Evolutionary conservation across 2,797 vertebrate genomes (phyloP), one percentile per base, ranked within the genome.

Genomic region (Lycodopsis pacificus): DNA sequence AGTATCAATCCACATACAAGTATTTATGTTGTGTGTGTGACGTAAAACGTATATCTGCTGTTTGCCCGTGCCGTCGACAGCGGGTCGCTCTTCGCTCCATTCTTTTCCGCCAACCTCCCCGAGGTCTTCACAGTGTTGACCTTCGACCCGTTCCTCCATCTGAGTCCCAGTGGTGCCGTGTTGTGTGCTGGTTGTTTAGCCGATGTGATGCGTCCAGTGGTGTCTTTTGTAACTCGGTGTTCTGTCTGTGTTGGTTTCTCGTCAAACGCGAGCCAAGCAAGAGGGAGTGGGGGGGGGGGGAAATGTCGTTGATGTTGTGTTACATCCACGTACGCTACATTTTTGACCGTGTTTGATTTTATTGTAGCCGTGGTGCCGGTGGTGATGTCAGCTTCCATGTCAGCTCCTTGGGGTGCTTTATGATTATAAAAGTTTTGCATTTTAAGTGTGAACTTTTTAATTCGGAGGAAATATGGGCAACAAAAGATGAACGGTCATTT

Each of bases 181-280:
- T 95, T 88, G 89, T 13, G 94, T 95, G 93, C 86, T 91, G 91
- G 92, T 90, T 51, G 80, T 93, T 89, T 86, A 83, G 84, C 85
- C 61, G 67, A 80, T 79, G 89, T 94, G 85, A 88, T 65, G 56
- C 81, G 90, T 93, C 80, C 81, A 84, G 88, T 92, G 82, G 76
- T 84, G 85, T 93, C 89, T 86, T 56, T 76, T 34, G 27, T 64
- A 59, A 72, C 78, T 72, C 25, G 0, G 49, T 79, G 32, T 83
- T 75, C 63, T 49, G 80, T 88, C 66, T 54, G 25, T 69, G 82
- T 68, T 58, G 78, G 83, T 79, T 63, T 68, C 19, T 54, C 54
- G 64, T 81, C 57, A 15, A 62, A 62, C 20, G 1, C 38, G 62
- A 51, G 27, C 25, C 27, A 56, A 17, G 7, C 27, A 7, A 56